These are phyloP conservation scores for Prostheceraeus crozeri DNA, from an alignment of 2,888 invertebrate genomes.

Conservation along the genomic window DNA sequence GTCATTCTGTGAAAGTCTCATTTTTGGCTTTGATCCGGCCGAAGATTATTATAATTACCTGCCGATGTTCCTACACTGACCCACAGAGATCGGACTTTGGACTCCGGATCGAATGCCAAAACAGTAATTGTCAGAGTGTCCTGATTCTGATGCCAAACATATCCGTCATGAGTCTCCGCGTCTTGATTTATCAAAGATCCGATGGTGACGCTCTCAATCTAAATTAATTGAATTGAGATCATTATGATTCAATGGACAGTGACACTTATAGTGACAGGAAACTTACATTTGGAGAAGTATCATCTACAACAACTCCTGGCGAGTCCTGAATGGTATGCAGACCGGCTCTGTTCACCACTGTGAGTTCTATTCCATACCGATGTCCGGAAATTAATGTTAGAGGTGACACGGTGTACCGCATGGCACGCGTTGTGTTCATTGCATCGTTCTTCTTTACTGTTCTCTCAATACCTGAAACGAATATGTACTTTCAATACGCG, in stretches of 20 bases:
- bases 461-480: too few relatives aligned
- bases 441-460: too few relatives aligned
- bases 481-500: too few relatives aligned
- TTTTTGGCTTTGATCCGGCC: too few relatives aligned
- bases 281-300: constrained; percentile 43
- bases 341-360: constrained; percentile 43
- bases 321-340: constrained; percentile 42
- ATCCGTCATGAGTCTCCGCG: constrained; percentile 43
- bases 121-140: constrained; percentile 43
- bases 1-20: too few relatives aligned
- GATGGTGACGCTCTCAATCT: not conserved
- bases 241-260: not conserved
- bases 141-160: constrained; percentile 43
- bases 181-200: constrained; percentile 39
- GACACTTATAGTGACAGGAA: too few relatives aligned
- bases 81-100: constrained; percentile 41
- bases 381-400: constrained; percentile 41
- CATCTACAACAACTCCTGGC: constrained; percentile 43
- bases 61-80: constrained; percentile 43
- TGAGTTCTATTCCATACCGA: constrained; percentile 42
- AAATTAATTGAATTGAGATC: not conserved
- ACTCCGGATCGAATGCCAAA: constrained; percentile 43
- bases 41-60: constrained; percentile 40
- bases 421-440: too few relatives aligned
- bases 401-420: too few relatives aligned